Evolutionary conservation across 2,888 invertebrate species (phyloP), one percentile per base, ranked within the genome.

Genomic region (Automeris io): DNA sequence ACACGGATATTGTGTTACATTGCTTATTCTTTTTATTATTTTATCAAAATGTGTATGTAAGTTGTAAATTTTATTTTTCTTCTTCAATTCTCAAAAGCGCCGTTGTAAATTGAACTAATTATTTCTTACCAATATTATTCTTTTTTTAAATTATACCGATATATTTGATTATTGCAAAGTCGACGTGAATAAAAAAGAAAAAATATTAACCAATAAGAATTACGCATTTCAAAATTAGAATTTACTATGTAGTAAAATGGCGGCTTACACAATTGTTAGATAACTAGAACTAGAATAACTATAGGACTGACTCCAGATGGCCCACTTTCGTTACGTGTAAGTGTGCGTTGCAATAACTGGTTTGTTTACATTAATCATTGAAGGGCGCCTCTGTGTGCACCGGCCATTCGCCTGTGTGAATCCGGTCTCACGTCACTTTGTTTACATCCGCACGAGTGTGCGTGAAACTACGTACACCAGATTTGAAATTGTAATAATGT

Each of bases 371-470:
- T 71, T 70, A 66, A 58, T 64, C 61, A 61, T 46, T 39, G 39
- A 48, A 42, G 51, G 46, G 49, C 40, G 44, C 41, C 52, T 29
- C 54, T 55, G 78, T 79, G 76, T 73, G 75, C 59, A 50, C 51
- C 16, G 46, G 40, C 38, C 41, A 44, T 49, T 48, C 42, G 49
- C 41, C 47, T 68, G 82, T 82, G 82, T 79, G 79, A 62, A 74
- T 76, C 75, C 73, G 51, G 57, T 66, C 68, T 61, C 70, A 80
- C 83, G 85, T 83, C 83, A 85, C 80, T 68, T 78, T 83, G 82
- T 83, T 83, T 85, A 83, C 83, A 70, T 76, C 60, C 45, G 46
- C 42, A 43, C 39, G 41, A 42, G 71, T 70, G 70, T 66, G 69
- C 51, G 57, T 33, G 38, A 37, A 40, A 37, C 47, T 49, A 42